Conservation (phyloP, 1,140 invertebrate genomes). For the Cydia pomonella region DNA sequence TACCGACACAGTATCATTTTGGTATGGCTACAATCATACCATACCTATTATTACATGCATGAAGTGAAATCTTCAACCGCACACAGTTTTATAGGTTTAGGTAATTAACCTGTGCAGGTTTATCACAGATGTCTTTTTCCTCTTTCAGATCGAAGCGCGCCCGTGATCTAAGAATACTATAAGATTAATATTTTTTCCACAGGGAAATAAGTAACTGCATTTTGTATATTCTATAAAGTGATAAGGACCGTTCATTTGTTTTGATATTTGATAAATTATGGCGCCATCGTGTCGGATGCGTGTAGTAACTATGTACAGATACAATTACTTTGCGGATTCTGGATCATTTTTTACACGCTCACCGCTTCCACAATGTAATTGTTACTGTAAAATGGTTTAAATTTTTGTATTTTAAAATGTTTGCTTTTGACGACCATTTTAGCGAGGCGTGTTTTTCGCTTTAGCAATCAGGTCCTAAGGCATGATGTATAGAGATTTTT, state of each 20-base stretch:
- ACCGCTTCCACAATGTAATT: constrained; percentile 75
- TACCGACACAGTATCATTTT: background rate
- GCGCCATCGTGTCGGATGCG: constrained; percentile 74
- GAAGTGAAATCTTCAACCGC: background rate
- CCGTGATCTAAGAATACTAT: constrained; percentile 81
- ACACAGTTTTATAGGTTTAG: background rate
- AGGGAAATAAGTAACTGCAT: constrained; percentile 82
- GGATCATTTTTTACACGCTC: constrained; percentile 77
- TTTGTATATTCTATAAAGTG: constrained; percentile 82
- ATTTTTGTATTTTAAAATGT: constrained; percentile 72
- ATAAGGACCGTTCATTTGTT: constrained; percentile 80
- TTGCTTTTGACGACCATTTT: constrained; percentile 72
- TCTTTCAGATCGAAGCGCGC: constrained; percentile 77
- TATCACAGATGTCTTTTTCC: constrained; percentile 45
- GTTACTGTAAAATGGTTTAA: constrained; percentile 66
- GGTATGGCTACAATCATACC: too few species aligned
- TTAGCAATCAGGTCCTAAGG: constrained; percentile 71
- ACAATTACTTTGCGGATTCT: constrained; percentile 76
- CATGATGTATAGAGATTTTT: constrained; percentile 79
- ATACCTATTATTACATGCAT: too few species aligned
- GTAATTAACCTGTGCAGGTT: background rate
- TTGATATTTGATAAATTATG: constrained; percentile 79
- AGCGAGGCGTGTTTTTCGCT: constrained; percentile 61
- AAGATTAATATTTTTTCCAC: constrained; percentile 81
- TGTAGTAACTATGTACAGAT: constrained; percentile 65